phyloP scores from a whole-genome alignment of 2,797 vertebrate genomes.

The Ptychadena robeensis region DNA sequence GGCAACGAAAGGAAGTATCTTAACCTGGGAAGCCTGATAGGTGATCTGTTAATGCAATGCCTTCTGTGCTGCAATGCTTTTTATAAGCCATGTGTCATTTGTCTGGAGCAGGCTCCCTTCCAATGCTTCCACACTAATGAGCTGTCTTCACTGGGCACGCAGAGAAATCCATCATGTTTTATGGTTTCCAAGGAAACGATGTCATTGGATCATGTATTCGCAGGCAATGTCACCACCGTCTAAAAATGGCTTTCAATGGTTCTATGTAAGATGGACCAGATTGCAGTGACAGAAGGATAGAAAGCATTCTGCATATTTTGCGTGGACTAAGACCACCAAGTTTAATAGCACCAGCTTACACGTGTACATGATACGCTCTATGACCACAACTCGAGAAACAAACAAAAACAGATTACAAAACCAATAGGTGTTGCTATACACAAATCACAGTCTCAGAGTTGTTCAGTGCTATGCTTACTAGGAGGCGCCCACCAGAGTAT shows the following conservation, averaged over 20 bases:
- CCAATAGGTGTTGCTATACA: too few species aligned
- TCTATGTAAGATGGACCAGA: constrained; percentile 5
- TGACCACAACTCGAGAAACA: background rate
- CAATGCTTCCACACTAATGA: constrained; percentile 61
- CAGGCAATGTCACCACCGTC: constrained; percentile 30
- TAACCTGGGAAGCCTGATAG: background rate
- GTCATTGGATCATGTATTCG: constrained; percentile 54
- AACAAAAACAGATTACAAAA: background rate
- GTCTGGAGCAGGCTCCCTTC: constrained; percentile 26
- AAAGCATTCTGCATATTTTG: background rate
- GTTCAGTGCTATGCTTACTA: too few species aligned
- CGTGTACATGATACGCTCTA: background rate
- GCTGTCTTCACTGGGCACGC: constrained; percentile 51
- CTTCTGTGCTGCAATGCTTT: constrained; percentile 5
- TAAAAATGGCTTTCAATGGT: constrained; percentile 34
- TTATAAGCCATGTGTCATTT: constrained; percentile 21
- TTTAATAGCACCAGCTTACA: background rate
- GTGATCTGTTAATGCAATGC: background rate
- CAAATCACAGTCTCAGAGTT: too few species aligned
- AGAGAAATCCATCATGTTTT: constrained; percentile 59
- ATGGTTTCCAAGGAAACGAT: constrained; percentile 54
- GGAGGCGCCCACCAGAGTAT: too few species aligned
- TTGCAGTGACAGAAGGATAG: background rate
- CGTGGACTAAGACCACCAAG: background rate
- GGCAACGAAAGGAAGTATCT: background rate